Percentiles rank a stretch among this genome's conserved stretches.
phyloP scores from a whole-genome alignment of 2,888 invertebrate genomes.

The Drosophila tanythrix region DNA sequence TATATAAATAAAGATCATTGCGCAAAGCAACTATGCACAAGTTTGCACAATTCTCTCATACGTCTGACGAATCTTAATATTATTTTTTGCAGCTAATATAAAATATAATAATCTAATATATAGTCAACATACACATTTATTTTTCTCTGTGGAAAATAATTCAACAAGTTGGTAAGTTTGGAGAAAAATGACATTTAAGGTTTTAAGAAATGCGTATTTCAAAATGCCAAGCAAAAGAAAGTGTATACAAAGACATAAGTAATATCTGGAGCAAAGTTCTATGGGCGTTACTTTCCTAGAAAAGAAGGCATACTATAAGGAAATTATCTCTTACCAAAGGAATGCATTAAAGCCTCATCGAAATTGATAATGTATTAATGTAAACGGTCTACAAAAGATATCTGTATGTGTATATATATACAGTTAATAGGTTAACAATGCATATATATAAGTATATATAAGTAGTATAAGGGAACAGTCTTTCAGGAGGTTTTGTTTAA shows the following conservation, averaged over 20 bases:
- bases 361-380: neutral
- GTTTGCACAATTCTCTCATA: neutral
- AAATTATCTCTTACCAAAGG: neutral
- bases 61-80: slow-evolving; percentile 7
- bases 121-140: neutral
- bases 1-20: slow-evolving; percentile 52
- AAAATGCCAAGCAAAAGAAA: neutral
- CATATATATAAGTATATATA: neutral
- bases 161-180: neutral
- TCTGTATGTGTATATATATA: no score
- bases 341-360: neutral
- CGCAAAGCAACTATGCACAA: slow-evolving; percentile 11
- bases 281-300: neutral
- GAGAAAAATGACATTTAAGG: neutral
- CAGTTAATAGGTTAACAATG: neutral
- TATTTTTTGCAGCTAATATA: neutral
- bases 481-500: slow-evolving; percentile 25
- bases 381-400: neutral
- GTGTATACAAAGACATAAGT: neutral
- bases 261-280: neutral
- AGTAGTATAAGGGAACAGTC: slow-evolving; percentile 35
- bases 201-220: neutral
- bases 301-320: neutral
- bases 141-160: neutral
- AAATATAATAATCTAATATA: neutral